Evolutionary conservation across 2,113 vertebrate genomes (phyloP), one percentile per base, ranked within the genome.

Genomic region (Patagioenas fasciata): DNA sequence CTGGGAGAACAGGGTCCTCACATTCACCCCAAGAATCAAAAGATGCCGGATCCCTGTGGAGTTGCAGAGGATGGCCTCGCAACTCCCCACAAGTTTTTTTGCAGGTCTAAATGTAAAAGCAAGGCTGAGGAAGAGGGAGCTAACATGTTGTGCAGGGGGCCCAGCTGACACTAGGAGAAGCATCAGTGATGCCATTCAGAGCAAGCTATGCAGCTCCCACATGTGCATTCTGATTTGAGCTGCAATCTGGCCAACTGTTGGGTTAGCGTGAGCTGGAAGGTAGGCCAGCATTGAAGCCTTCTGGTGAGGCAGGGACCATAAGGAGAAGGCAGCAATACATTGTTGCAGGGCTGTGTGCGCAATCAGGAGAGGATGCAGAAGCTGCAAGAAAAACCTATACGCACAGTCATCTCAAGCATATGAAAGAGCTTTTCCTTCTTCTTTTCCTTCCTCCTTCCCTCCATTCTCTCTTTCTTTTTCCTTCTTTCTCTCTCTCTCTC

Each of bases 401-500:
- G 25, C 34, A 47, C 0, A 6, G 25, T 13, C 17, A 50, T 8
- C 21, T 89, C 40, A 44, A 78, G 28, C 18, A 85, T 11, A 56
- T 0, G 0, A 58, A 50, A 47, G 40, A n/a, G 0, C 4, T 29
- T 53, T 73, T 62, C 20, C 16, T 77, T 60, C 31, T 40, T 42
- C 47, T 15, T 31, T 36, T 34, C n/a, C 15, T 42, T 7, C 28
- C 18, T 40, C 5, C 10, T 21, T 47, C 23, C 10, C 18, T 47
- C 19, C 18, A 10, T 7, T 3, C 14, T 15, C 9, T 34, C n/a
- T 58, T 18, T 19, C 5, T 14, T 19, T 31, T 1, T 11, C 10
- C 15, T 6, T 5, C 16, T 56, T 8, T 17, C 11, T 16, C 5
- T 6, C 14, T 25, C 31, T 24, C 29, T 3, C 1, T 2, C 15